Percentiles rank a stretch among this genome's conserved stretches.
Conservation (phyloP, 2,888 invertebrate genomes). For the Agrochola lota region DNA sequence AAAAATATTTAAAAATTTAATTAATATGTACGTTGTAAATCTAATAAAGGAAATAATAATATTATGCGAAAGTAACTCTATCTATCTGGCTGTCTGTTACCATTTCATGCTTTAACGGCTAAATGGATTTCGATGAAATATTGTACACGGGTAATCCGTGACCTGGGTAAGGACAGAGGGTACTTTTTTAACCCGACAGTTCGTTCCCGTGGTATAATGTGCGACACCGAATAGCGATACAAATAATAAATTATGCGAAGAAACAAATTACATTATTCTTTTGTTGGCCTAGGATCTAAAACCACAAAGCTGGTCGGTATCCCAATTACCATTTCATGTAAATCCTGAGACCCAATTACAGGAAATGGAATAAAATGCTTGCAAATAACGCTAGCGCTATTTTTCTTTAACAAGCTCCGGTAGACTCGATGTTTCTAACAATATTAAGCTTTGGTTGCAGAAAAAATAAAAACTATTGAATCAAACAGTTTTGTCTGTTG, state of each 20-base stretch:
- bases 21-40: too few relatives aligned
- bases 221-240: too few relatives aligned
- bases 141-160: too few relatives aligned
- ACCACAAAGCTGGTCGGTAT: constrained; percentile 8
- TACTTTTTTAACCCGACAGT: too few relatives aligned
- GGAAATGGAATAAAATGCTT: constrained; percentile 11
- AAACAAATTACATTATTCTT: constrained; percentile 15
- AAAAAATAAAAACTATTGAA: too few relatives aligned
- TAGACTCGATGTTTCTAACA: not conserved
- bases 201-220: not conserved
- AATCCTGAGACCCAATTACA: constrained; percentile 52
- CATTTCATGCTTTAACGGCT: too few relatives aligned
- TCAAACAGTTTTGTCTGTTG: not conserved
- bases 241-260: constrained; percentile 2
- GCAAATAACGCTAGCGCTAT: not conserved
- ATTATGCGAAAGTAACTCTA: too few relatives aligned
- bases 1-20: too few relatives aligned
- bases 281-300: constrained; percentile 11
- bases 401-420: constrained; percentile 8
- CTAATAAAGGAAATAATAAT: too few relatives aligned
- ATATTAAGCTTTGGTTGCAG: not conserved
- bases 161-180: too few relatives aligned
- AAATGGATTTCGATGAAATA: too few relatives aligned
- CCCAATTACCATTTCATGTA: constrained; percentile 50
- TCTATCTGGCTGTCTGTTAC: too few relatives aligned